phyloP scores from a whole-genome alignment of 1,140 invertebrate species.

The Mya arenaria region DNA sequence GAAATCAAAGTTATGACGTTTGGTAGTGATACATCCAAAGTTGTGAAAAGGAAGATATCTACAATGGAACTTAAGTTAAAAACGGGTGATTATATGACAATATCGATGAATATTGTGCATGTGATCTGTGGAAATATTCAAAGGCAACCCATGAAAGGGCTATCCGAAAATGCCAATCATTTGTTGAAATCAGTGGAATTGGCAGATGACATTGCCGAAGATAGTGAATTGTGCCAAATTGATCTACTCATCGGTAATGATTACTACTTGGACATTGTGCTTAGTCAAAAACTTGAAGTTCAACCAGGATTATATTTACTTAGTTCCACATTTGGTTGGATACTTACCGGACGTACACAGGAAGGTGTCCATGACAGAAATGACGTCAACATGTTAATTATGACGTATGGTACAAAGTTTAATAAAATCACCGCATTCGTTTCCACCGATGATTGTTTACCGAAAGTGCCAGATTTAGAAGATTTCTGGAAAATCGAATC shows the following conservation, averaged over 20 bases:
- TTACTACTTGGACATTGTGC: slow-evolving; percentile 10
- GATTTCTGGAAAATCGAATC: no score
- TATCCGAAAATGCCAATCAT: neutral
- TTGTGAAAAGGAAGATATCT: neutral
- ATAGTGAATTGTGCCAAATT: neutral
- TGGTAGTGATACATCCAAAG: neutral
- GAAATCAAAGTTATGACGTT: slow-evolving; percentile 1
- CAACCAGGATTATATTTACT: neutral
- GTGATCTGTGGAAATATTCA: neutral
- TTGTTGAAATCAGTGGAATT: neutral
- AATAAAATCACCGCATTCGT: no score
- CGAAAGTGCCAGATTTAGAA: no score
- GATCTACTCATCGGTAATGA: slow-evolving; percentile 12
- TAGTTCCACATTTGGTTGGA: no score
- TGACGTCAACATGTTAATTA: no score
- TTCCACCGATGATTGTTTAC: no score
- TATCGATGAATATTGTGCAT: neutral
- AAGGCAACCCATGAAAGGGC: neutral
- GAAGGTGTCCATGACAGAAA: no score
- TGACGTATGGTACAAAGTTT: no score
- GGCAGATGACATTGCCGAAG: neutral
- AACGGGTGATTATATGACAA: neutral
- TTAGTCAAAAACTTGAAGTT: neutral
- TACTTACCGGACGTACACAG: no score
- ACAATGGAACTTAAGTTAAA: neutral